A percentile compares a stretch with the other conserved stretches of the same genome.
Evolutionary conservation across 1,140 invertebrate genomes (phyloP).

Genomic region (Drosophila funebris): DNA sequence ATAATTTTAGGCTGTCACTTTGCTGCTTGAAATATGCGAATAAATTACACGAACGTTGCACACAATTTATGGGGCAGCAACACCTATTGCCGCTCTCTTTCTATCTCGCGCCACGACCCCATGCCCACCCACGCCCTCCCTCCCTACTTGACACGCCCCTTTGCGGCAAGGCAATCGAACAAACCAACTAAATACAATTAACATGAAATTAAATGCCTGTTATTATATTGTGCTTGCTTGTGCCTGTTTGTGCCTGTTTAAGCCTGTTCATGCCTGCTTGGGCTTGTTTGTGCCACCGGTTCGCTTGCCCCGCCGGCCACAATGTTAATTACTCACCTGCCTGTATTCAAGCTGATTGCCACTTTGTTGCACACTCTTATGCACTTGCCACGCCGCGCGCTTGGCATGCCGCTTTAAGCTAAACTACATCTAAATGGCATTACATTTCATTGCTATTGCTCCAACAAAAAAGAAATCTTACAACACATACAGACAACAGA

Average conservation of each 20-base stretch:
- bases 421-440: no score
- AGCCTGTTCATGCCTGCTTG: neutral
- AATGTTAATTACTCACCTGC: slow-evolving; percentile 1
- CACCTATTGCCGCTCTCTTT: no score
- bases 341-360: slow-evolving; percentile 1
- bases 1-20: slow-evolving; percentile 73
- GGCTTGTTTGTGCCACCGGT: no score
- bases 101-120: neutral
- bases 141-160: neutral
- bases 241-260: slow-evolving; percentile 14
- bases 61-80: slow-evolving; percentile 54
- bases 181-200: slow-evolving; percentile 62
- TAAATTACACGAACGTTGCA: slow-evolving; percentile 62
- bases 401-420: no score
- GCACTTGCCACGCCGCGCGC: neutral
- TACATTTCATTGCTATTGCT: no score
- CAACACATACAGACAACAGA: no score
- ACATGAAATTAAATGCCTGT: slow-evolving; percentile 74
- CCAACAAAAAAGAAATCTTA: no score
- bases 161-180: neutral
- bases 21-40: slow-evolving; percentile 60
- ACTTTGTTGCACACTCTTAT: slow-evolving; percentile 4
- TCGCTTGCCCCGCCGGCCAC: neutral
- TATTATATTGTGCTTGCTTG: slow-evolving; percentile 55
- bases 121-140: neutral